Conservation (phyloP, 2,797 vertebrate genomes). For the Ficedula albicollis region DNA sequence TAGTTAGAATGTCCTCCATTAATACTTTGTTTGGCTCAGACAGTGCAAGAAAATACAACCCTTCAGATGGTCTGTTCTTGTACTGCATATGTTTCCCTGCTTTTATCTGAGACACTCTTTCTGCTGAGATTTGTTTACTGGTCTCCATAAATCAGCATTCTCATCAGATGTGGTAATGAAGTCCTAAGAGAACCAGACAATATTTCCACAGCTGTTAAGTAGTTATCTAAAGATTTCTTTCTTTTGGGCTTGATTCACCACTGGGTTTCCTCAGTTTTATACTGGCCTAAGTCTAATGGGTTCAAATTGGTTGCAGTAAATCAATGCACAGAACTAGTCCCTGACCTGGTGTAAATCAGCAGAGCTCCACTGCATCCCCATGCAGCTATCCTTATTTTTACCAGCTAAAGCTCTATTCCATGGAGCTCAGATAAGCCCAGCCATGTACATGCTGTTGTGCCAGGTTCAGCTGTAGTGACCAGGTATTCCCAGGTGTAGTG, state of each 20-base stretch:
- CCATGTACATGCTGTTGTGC: neutral
- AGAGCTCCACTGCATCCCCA: neutral
- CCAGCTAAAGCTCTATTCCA: neutral
- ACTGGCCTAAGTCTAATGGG: conserved; percentile 15
- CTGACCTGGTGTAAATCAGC: conserved; percentile 22
- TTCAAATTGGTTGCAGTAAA: conserved; percentile 48
- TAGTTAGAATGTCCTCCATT: neutral
- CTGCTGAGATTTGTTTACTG: conserved; percentile 34
- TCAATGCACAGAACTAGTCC: neutral
- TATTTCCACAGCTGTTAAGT: neutral
- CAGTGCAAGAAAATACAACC: neutral
- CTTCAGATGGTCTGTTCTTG: neutral
- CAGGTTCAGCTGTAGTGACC: neutral
- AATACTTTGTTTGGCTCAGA: neutral
- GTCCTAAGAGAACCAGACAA: neutral
- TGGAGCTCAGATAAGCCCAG: neutral
- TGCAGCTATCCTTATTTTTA: neutral
- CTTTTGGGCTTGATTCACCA: conserved; percentile 19
- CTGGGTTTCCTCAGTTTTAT: conserved; percentile 33
- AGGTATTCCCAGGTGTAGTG: neutral
- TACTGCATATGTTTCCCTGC: neutral
- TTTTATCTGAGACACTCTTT: neutral
- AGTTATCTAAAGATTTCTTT: conserved; percentile 48
- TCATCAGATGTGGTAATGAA: conserved; percentile 43
- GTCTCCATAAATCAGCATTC: conserved; percentile 55